Conservation (phyloP, 2,113 vertebrate species). For the Tichodroma muraria region DNA sequence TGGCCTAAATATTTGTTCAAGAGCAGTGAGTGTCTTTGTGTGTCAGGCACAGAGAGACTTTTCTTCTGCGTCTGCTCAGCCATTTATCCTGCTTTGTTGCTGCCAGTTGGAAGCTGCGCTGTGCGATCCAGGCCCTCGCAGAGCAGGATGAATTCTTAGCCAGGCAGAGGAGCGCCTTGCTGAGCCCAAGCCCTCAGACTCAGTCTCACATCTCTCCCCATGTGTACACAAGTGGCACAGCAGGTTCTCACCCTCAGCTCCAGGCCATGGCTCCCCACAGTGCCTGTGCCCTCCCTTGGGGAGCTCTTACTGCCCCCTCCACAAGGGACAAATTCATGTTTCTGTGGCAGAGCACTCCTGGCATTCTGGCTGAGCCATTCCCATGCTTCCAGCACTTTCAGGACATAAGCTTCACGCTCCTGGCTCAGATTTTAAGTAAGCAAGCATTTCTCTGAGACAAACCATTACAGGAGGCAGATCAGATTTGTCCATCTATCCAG, state of each 20-base stretch:
- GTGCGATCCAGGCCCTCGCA: neutral
- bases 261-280: rapidly evolving
- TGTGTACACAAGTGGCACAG: neutral
- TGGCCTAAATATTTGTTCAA: slow-evolving; percentile 3
- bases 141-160: neutral
- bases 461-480: neutral
- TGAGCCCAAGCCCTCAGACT: neutral
- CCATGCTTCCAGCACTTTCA: neutral
- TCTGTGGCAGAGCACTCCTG: neutral
- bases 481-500: neutral
- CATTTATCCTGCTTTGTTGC: neutral
- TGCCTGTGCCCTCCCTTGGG: rapidly evolving
- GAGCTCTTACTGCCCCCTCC: neutral
- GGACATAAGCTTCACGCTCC: neutral
- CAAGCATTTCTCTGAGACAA: neutral
- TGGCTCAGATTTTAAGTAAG: neutral
- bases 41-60: slow-evolving; percentile 37
- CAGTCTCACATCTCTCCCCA: neutral
- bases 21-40: slow-evolving; percentile 32
- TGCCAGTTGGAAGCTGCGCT: slow-evolving; percentile 38
- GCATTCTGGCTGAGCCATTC: neutral
- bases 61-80: neutral
- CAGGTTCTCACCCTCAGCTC: neutral
- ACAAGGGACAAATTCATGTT: neutral
- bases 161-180: neutral